Conservation (phyloP, 2,797 vertebrate genomes). For the Chrysocyon brachyurus region DNA sequence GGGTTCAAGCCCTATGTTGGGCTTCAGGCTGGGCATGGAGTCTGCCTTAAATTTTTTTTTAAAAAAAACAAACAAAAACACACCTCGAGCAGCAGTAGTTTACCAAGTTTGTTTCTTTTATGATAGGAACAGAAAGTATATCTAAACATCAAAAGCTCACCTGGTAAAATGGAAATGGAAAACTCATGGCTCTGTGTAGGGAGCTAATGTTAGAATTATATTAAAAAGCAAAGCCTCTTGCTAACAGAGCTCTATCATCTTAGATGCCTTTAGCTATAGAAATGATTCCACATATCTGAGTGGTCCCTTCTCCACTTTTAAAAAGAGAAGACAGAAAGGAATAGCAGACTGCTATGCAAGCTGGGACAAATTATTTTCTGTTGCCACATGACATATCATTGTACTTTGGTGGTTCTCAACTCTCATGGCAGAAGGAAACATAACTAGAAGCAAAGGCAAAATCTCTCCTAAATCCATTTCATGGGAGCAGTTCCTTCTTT, state of each 20-base stretch:
- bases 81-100: background rate
- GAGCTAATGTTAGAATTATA: background rate
- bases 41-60: background rate
- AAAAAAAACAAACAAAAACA: background rate
- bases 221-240: background rate
- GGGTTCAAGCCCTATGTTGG: background rate
- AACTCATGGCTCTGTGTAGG: background rate
- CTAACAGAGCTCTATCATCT: background rate
- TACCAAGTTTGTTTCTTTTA: slow-evolving; percentile 33
- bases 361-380: background rate
- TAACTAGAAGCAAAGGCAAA: background rate
- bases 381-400: background rate
- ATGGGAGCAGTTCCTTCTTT: background rate
- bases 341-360: background rate
- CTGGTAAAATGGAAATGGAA: background rate
- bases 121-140: slow-evolving; percentile 14
- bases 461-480: background rate
- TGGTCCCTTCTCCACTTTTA: background rate
- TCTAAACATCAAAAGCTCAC: slow-evolving; percentile 15
- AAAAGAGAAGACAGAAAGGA: background rate
- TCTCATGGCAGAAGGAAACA: background rate
- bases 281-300: background rate
- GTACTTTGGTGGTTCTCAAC: background rate
- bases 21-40: background rate
- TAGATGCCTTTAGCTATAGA: background rate